Conservation (phyloP, 2,888 invertebrate species). For the Amblyjoppa fuscipennis region DNA sequence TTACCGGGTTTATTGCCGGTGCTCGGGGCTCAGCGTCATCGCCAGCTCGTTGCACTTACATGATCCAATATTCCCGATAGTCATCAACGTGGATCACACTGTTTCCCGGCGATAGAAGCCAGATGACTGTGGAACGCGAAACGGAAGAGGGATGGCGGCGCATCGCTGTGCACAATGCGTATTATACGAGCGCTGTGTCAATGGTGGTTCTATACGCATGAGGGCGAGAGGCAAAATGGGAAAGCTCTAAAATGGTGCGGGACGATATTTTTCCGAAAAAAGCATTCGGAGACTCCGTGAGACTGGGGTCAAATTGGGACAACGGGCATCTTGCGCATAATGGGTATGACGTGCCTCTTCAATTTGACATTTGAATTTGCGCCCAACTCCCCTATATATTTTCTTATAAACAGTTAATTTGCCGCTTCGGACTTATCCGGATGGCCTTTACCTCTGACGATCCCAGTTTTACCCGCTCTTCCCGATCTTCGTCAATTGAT, state of each 20-base stretch:
- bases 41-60: slow-evolving; percentile 16
- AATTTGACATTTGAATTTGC: too few relatives aligned
- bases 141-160: neutral
- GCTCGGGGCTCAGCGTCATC: neutral
- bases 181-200: slow-evolving; percentile 10
- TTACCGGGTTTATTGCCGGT: neutral
- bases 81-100: slow-evolving; percentile 11
- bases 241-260: neutral
- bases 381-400: too few relatives aligned
- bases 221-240: neutral
- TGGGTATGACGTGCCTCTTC: too few relatives aligned
- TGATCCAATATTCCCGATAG: slow-evolving; percentile 21
- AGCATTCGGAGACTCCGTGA: too few relatives aligned
- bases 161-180: slow-evolving; percentile 22
- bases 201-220: neutral
- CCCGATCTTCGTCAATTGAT: slow-evolving; percentile 19
- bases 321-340: too few relatives aligned
- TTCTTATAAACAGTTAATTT: too few relatives aligned
- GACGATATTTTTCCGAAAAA: neutral
- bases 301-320: too few relatives aligned
- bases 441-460: too few relatives aligned
- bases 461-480: too few relatives aligned
- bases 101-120: neutral
- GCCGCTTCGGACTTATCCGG: too few relatives aligned
- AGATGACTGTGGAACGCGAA: neutral